phyloP scores from a whole-genome alignment of 2,888 invertebrate species.

The Gandaritis pyraliata region DNA sequence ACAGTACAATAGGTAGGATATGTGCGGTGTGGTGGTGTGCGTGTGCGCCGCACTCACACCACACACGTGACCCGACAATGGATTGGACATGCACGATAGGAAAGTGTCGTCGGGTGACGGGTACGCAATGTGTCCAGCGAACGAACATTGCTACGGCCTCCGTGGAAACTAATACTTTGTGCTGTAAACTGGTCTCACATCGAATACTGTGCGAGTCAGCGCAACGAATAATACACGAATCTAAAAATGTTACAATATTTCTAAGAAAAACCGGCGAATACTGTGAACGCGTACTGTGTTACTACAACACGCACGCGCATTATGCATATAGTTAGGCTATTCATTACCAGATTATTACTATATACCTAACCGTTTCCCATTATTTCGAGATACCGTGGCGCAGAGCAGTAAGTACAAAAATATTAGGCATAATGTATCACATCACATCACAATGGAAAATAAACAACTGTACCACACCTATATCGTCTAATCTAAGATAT shows the following conservation, averaged over 20 bases:
- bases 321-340: background rate
- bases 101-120: background rate
- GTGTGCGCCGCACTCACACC: constrained; percentile 22
- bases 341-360: too few relatives aligned
- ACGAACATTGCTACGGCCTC: constrained; percentile 16
- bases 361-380: too few relatives aligned
- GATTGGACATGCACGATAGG: background rate
- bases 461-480: background rate
- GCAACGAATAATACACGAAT: constrained; percentile 15
- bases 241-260: background rate
- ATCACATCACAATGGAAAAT: too few relatives aligned
- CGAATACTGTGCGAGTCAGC: constrained; percentile 24
- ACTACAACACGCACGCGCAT: background rate
- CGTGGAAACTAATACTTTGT: constrained; percentile 15
- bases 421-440: too few relatives aligned
- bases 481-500: background rate
- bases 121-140: background rate
- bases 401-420: too few relatives aligned
- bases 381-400: too few relatives aligned
- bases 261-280: background rate
- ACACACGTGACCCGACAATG: background rate
- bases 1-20: constrained; percentile 42
- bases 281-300: constrained; percentile 3
- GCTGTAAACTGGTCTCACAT: constrained; percentile 22
- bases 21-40: constrained; percentile 39